These are phyloP conservation scores for Invenusta paracnida DNA, from an alignment of 2,888 invertebrate species.

Conservation along the genomic window DNA sequence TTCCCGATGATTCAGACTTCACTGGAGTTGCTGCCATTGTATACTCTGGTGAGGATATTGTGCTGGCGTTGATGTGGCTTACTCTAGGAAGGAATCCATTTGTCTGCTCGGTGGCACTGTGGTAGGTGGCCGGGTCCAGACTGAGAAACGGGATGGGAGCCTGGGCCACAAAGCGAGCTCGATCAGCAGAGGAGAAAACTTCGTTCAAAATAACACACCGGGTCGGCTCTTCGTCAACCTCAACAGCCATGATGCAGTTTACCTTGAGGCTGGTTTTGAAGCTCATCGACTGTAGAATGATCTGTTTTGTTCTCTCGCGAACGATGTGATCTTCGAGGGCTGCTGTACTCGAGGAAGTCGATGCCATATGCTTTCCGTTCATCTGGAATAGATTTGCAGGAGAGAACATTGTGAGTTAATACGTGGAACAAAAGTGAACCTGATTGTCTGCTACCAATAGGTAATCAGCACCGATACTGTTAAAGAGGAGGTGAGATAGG, in stretches of 20 bases:
- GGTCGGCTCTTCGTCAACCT: conserved; percentile 27
- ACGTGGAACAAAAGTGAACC: background rate
- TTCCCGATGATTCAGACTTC: background rate
- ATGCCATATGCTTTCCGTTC: background rate
- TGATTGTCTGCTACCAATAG: background rate
- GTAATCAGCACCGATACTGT: too few species aligned
- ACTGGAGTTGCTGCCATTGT: background rate
- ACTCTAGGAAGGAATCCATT: background rate
- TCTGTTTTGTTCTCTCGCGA: conserved; percentile 28
- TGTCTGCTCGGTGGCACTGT: background rate
- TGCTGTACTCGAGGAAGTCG: background rate
- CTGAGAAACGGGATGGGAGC: background rate
- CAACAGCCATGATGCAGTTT: conserved; percentile 16
- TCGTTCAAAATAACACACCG: conserved; percentile 9
- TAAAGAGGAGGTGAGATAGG: background rate
- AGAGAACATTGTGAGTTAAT: background rate
- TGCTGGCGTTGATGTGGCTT: background rate
- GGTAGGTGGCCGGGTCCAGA: background rate
- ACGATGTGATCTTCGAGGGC: conserved; percentile 21
- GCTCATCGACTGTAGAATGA: conserved; percentile 16
- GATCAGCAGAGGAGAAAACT: background rate
- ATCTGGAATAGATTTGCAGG: background rate
- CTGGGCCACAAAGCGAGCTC: background rate
- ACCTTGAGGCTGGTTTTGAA: conserved; percentile 21
- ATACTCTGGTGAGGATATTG: background rate